Base-by-base conservation (phyloP, 92 coral and sea anemone genomes). In the Palythoa heliodiscus region DNA sequence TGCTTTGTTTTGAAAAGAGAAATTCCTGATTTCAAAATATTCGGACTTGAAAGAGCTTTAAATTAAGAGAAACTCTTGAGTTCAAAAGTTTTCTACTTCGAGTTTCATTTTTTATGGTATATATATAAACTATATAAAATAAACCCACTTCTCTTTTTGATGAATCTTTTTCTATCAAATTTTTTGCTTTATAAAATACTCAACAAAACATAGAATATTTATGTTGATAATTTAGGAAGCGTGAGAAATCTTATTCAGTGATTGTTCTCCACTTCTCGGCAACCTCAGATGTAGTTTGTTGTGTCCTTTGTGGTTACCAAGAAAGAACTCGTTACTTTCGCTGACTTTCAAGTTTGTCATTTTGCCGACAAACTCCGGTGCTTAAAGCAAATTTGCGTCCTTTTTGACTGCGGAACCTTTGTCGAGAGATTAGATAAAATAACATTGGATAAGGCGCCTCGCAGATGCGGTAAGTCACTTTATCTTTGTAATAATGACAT, bases 301-400 rank as follows among this genome's bases (percentile, higher is more conserved):
- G 3, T 47, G 58, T n/a, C 58, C 12, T 48, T 48, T 70, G n/a
- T 70, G 73, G 61, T 53, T 74, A n/a, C 50, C 15, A 17, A n/a
- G 8, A 22, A 20, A 4, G 58, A 22, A 1, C 24, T 73, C 37
- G 47, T 74, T 74, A 74, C 13, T 25, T 22, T 47, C 17, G 29
- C 78, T 35, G 58, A 50, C 8, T 74, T 74, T 72, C 24, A 22
- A n/a, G 47, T 74, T 22, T 47, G 23, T 20, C 37, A 6, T 48
- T 74, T 2, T 19, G 22, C 16, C 22, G 25, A 55, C 13, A 74
- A 74, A 70, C 17, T 12, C 29, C 55, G 47, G 15, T 60, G 60
- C 78, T 47, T 2, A 74, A 47, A 74, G n/a, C 17, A 74, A 73
- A 74, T 14, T 74, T 47, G 76, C 61, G 5, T 74, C 37, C 35